Percentiles rank a stretch among this genome's conserved stretches.
These are phyloP conservation scores for Microtus richardsoni DNA, from an alignment of 2,113 vertebrate species.

Conservation along the genomic window DNA sequence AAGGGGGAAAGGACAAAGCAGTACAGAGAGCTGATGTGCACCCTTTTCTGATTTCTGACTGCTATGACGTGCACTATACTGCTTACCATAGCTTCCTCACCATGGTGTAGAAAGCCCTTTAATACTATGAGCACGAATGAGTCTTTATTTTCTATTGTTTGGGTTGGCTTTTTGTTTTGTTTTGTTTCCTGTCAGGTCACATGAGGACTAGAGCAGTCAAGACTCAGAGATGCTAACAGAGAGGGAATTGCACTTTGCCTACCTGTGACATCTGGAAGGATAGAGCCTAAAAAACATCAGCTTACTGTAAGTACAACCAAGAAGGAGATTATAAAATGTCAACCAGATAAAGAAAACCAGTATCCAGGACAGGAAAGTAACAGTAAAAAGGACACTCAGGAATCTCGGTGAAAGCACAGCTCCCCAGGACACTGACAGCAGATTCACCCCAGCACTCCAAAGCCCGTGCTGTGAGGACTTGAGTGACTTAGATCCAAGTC, in stretches of 20 bases:
- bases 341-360: background rate
- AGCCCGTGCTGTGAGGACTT: background rate
- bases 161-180: background rate
- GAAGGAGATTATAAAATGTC: background rate
- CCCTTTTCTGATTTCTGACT: background rate
- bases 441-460: background rate
- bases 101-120: background rate
- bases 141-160: background rate
- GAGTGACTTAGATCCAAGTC: background rate
- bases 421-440: background rate
- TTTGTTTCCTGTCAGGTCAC: background rate
- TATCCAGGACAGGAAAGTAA: background rate
- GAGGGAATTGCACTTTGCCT: background rate
- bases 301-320: background rate
- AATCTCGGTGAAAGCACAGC: background rate
- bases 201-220: background rate
- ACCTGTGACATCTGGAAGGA: background rate
- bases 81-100: background rate
- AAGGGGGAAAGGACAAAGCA: background rate
- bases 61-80: too few relatives aligned
- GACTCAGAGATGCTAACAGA: background rate
- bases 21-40: rapidly evolving
- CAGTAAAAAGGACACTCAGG: background rate
- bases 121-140: background rate
- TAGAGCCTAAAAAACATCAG: background rate